A percentile compares a stretch with the other conserved stretches of the same genome.
Conservation (phyloP, 2,113 vertebrate species). For the Notiomystis cincta region DNA sequence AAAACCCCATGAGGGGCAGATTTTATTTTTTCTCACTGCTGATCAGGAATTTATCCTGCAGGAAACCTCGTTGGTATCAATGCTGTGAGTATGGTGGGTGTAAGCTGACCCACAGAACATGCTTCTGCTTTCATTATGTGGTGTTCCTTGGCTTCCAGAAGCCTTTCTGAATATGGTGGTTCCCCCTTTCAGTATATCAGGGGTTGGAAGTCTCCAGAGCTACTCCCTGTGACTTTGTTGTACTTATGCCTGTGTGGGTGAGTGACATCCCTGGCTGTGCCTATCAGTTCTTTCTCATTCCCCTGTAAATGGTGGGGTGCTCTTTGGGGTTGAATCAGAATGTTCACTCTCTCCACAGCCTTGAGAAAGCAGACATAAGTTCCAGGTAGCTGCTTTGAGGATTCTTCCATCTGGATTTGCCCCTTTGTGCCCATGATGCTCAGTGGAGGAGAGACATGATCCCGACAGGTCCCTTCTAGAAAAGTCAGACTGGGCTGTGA, state of each 20-base stretch:
- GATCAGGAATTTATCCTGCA: background rate
- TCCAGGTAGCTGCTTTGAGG: background rate
- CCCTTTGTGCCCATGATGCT: background rate
- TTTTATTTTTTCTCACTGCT: background rate
- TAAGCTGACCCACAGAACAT: background rate
- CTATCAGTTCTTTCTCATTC: background rate
- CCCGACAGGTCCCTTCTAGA: background rate
- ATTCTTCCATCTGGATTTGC: background rate
- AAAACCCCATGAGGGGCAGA: background rate
- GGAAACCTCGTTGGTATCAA: background rate
- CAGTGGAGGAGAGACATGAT: background rate
- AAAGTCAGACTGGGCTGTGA: background rate
- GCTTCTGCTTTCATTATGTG: background rate
- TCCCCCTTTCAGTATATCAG: background rate
- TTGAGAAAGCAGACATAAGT: background rate
- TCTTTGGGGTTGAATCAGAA: background rate
- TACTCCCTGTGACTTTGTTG: background rate
- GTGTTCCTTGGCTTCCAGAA: background rate
- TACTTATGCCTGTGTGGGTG: background rate
- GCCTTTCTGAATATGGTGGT: background rate
- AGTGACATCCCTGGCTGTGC: background rate
- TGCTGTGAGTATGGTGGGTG: background rate
- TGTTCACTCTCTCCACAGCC: background rate
- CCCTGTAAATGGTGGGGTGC: background rate
- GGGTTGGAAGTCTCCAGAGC: background rate